Evolutionary conservation across 2,113 vertebrate genomes (phyloP), one percentile per base, ranked within the genome.

Genomic region (Neoarius graeffei): DNA sequence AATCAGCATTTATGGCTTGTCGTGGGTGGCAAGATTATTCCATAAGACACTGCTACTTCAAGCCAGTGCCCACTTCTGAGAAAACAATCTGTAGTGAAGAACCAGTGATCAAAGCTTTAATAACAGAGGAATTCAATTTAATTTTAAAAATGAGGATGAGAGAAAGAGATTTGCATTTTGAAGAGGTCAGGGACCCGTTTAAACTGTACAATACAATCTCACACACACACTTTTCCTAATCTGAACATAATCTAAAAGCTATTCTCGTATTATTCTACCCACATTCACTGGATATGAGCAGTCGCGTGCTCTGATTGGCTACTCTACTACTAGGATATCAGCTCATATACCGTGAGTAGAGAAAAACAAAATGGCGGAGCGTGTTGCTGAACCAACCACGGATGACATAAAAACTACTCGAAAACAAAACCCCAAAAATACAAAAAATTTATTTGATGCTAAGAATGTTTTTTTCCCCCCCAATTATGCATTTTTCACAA

Each of bases 11-110:
- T 57, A 15, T 59, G 10, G 74, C 85, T 54, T 62, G 59, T 62
- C 20, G 84, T 30, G 25, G 56, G 80, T 87, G 54, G 66, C 25
- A 42, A 62, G 35, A 73, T 52, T 11, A 62, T 60, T 87, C 77
- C 30, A 69, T 83, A 69, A 82, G 50, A 59, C n/a, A 11, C 30
- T 66, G 60, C 3, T 67, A 50, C 30, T 35, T 42, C 30, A 42
- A 60, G 15, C 30, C 56, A 64, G 23, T 17, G 60, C 35, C 54
- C 69, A 10, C 14, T 3, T 48, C 67, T 5, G 8, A 73, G 50
- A 83, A 73, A 7, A 42, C 4, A 6, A 20, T 42, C 19, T 42
- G 42, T 66, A 17, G 23, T 15, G 30, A 42, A 76, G 23, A 42
- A 42, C 42, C 4, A 1, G 42, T 57, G 25, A 25, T 20, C 11